These are phyloP conservation scores for Tridacna gigas DNA, from an alignment of 2,888 invertebrate genomes.

Conservation along the genomic window DNA sequence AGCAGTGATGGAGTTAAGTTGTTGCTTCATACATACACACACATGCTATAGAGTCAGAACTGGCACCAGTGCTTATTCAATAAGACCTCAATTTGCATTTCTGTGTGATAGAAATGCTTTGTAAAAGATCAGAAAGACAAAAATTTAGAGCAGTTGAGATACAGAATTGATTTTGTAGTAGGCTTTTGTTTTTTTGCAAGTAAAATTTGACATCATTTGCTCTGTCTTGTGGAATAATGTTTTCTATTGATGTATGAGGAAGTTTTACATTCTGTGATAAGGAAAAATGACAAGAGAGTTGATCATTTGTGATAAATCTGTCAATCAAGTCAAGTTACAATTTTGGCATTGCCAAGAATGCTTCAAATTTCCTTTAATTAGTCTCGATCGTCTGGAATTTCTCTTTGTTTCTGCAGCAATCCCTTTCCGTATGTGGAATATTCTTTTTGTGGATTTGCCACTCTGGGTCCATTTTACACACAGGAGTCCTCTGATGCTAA, in stretches of 20 bases:
- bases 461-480: too few relatives aligned
- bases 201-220: conserved; percentile 56
- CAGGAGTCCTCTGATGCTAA: too few relatives aligned
- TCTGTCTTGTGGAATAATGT: conserved; percentile 29
- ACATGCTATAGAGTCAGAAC: background rate
- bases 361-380: conserved; percentile 18
- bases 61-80: background rate
- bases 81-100: conserved; percentile 4
- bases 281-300: conserved; percentile 42
- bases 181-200: conserved; percentile 58
- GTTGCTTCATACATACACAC: too few relatives aligned
- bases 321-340: conserved; percentile 29
- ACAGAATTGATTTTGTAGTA: conserved; percentile 30
- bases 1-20: too few relatives aligned
- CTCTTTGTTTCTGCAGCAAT: background rate
- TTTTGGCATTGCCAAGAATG: conserved; percentile 3
- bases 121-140: conserved; percentile 2
- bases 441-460: too few relatives aligned
- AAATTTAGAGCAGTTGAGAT: conserved; percentile 21
- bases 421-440: too few relatives aligned
- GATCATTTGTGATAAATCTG: conserved; percentile 49
- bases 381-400: conserved; percentile 8
- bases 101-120: background rate
- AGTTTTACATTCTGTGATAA: conserved; percentile 43
- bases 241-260: conserved; percentile 26